phyloP scores from a whole-genome alignment of 2,113 vertebrate species.

The Trachemys scripta region DNA sequence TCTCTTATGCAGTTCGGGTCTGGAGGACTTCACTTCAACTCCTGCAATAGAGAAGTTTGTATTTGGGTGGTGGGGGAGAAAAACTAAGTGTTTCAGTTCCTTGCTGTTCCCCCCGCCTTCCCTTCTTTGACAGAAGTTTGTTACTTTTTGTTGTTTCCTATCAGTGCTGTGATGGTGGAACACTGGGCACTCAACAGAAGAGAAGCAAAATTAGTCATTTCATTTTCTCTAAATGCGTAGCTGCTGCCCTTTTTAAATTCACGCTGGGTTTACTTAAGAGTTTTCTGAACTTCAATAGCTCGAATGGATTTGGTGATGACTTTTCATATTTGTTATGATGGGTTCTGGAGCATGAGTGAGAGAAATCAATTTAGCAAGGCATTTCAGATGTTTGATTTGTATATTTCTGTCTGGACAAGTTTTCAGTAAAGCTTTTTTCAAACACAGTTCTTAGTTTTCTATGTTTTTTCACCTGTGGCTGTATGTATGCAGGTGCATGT shows the following conservation, averaged over 20 bases:
- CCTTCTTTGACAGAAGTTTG: not conserved
- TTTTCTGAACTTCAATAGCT: not conserved
- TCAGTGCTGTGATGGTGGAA: not conserved
- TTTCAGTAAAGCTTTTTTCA: not conserved
- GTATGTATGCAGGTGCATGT: not conserved
- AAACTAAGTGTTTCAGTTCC: not conserved
- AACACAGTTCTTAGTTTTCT: slow-evolving; percentile 5
- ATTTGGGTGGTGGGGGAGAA: not conserved
- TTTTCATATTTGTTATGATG: slow-evolving; percentile 29
- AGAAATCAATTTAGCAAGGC: slow-evolving; percentile 32
- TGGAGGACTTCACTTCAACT: not conserved
- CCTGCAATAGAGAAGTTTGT: not conserved
- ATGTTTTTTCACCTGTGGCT: not conserved
- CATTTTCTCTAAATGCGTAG: not conserved
- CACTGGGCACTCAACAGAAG: not conserved
- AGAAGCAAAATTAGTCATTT: slow-evolving; percentile 14
- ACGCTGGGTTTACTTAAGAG: not conserved
- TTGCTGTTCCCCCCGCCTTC: not conserved
- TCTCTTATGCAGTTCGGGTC: not conserved
- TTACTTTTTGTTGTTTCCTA: not conserved
- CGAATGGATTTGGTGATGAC: not conserved
- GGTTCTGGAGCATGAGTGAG: slow-evolving; percentile 20
- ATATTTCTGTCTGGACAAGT: slow-evolving; percentile 1
- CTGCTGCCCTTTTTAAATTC: slow-evolving; percentile 27
- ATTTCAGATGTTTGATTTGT: slow-evolving; percentile 17